Base-by-base conservation (phyloP, 2,888 invertebrate species). In the Synergus laeviventris region DNA sequence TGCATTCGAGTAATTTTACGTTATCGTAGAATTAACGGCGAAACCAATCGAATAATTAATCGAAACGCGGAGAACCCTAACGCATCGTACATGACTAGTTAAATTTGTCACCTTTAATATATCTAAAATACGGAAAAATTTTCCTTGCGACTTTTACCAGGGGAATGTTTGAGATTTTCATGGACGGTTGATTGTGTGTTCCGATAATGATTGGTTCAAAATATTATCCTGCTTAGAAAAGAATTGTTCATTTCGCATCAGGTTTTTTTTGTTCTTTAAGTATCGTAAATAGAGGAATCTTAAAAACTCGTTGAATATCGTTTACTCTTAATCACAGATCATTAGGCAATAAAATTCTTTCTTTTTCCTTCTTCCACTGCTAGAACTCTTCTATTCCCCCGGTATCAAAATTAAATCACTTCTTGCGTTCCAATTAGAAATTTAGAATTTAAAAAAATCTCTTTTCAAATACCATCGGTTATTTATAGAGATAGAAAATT, bases 81-180 rank as follows among this genome's bases (percentile, higher is more conserved):
- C 82, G 64, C 61, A 61, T 81, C 83, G 84, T 84, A 84, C 84
- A 86, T 88, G 89, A 89, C 89, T 90, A 89, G 88, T 85, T 87
- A 85, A 85, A 87, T 87, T 86, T 84, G 74, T 76, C 80, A 77
- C 60, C 64, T 76, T 78, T 61, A 74, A 39, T 79, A 74, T 74
- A 75, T 75, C 18, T 45, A 45, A 49, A 54, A 70, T 49, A 70
- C 49, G 36, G 70, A 76, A 14, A 74, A 66, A 62, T 73, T 75
- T 73, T 73, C 64, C 62, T 75, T 66, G 59, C 64, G 59, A 62
- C 61, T 73, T 42, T 73, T 76, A 77, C 77, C 78, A 76, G 81
- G 79, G 80, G 78, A 81, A 81, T 66, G 61, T 78, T 79, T 74
- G 76, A 81, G 78, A 76, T 77, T 77, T 76, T 76, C 60, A 77